Conservation (phyloP, 2,888 invertebrate genomes). For the Meliscaeva auricollis region DNA sequence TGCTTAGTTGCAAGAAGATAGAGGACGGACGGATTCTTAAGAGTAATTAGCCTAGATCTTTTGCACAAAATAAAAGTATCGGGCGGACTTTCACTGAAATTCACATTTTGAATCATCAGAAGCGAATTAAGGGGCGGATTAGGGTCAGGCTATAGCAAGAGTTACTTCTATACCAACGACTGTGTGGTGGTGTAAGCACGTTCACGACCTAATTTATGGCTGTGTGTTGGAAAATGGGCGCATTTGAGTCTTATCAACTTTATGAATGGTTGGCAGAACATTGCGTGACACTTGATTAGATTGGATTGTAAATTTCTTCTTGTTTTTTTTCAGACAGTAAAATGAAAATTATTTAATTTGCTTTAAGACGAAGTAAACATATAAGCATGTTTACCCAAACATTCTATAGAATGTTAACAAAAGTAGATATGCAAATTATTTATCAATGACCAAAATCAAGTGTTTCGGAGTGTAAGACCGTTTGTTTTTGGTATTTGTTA, state of each 20-base stretch:
- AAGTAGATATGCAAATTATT: no score
- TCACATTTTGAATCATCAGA: slow-evolving; percentile 50
- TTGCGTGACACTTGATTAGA: slow-evolving; percentile 4
- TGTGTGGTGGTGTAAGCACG: slow-evolving; percentile 20
- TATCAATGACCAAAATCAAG: neutral
- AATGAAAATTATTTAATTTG: no score
- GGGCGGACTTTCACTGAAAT: slow-evolving; percentile 50
- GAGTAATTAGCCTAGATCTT: slow-evolving; percentile 68
- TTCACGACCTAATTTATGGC: slow-evolving; percentile 35
- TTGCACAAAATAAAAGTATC: slow-evolving; percentile 24
- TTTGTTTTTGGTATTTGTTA: neutral
- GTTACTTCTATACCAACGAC: neutral
- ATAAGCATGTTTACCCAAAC: no score
- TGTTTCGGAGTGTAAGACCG: neutral
- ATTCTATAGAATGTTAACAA: no score
- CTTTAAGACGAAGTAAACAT: no score
- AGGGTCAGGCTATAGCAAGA: slow-evolving; percentile 47
- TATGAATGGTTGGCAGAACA: neutral
- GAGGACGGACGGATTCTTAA: slow-evolving; percentile 46
- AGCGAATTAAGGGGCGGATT: slow-evolving; percentile 73
- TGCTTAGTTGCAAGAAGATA: slow-evolving; percentile 46
- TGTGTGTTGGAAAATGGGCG: slow-evolving; percentile 26
- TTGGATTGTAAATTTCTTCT: neutral
- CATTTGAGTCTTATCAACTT: slow-evolving; percentile 36
- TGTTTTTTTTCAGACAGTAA: no score